These are phyloP conservation scores for Laticauda colubrina DNA, from an alignment of 2,113 vertebrate species.

Conservation along the genomic window DNA sequence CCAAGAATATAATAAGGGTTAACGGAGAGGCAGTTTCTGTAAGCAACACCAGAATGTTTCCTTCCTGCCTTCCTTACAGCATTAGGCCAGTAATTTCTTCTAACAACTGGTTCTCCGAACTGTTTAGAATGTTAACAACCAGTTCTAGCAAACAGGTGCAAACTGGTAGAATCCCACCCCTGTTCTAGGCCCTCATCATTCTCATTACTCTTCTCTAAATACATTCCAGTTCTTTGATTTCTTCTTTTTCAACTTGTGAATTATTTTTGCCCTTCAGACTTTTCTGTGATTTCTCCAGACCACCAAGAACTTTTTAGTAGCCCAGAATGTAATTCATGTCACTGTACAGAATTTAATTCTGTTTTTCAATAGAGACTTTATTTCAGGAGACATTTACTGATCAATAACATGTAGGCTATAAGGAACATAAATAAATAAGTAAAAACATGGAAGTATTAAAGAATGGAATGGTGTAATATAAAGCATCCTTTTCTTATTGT, in stretches of 20 bases:
- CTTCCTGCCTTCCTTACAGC: too few relatives aligned
- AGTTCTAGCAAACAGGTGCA: too few relatives aligned
- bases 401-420: not conserved
- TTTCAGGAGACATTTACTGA: not conserved
- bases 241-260: not conserved
- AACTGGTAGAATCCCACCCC: too few relatives aligned
- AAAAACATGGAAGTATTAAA: not conserved
- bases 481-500: not conserved
- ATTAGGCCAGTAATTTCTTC: too few relatives aligned
- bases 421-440: not conserved
- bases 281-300: not conserved
- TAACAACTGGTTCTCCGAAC: too few relatives aligned
- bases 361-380: not conserved
- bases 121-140: too few relatives aligned
- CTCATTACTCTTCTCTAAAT: not conserved
- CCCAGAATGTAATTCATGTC: not conserved
- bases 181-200: not conserved
- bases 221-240: not conserved
- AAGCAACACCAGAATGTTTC: too few relatives aligned
- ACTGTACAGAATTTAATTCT: not conserved
- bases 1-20: too few relatives aligned
- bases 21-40: too few relatives aligned
- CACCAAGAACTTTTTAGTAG: not conserved
- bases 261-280: not conserved
- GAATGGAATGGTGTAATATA: not conserved